Conservation (phyloP, 92 coral and sea anemone genomes). For the Porites rus region DNA sequence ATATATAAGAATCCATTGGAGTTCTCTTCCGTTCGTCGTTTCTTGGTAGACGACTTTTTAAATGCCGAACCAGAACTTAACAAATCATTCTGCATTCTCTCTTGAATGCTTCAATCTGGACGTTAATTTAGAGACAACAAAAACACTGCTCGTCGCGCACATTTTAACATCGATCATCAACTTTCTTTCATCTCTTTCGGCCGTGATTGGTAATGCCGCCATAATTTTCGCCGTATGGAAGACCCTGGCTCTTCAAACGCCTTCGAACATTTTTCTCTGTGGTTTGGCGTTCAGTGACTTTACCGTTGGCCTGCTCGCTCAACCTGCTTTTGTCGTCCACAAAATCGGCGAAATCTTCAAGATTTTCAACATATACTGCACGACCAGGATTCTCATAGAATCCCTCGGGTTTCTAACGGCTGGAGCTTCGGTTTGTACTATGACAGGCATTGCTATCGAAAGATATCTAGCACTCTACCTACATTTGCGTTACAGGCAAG, state of each 20-base stretch:
- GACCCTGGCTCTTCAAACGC: constrained; percentile 54
- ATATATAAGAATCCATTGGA: too few relatives aligned
- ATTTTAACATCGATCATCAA: constrained; percentile 49
- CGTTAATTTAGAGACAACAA: constrained; percentile 41
- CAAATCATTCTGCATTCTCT: not conserved
- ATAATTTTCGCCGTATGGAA: constrained; percentile 49
- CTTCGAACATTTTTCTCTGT: constrained; percentile 64
- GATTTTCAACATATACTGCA: constrained; percentile 57
- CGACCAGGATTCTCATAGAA: constrained; percentile 34
- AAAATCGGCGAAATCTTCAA: constrained; percentile 67
- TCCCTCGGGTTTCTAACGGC: constrained; percentile 27
- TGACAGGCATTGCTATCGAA: constrained; percentile 63
- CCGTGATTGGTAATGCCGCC: constrained; percentile 52
- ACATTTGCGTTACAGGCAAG: constrained; percentile 54
- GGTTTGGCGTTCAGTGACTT: constrained; percentile 72
- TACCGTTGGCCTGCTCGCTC: constrained; percentile 70
- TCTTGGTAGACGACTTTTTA: not conserved
- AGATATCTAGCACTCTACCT: constrained; percentile 54
- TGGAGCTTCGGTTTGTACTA: constrained; percentile 27
- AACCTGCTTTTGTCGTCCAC: constrained; percentile 70
- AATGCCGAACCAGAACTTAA: not conserved
- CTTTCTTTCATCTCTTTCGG: constrained; percentile 35
- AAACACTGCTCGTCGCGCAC: constrained; percentile 46
- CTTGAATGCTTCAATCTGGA: constrained; percentile 51
- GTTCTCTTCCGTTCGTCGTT: not conserved